Evolutionary conservation across 1,140 invertebrate genomes (phyloP).

Genomic region (Wiebesia pumilae): DNA sequence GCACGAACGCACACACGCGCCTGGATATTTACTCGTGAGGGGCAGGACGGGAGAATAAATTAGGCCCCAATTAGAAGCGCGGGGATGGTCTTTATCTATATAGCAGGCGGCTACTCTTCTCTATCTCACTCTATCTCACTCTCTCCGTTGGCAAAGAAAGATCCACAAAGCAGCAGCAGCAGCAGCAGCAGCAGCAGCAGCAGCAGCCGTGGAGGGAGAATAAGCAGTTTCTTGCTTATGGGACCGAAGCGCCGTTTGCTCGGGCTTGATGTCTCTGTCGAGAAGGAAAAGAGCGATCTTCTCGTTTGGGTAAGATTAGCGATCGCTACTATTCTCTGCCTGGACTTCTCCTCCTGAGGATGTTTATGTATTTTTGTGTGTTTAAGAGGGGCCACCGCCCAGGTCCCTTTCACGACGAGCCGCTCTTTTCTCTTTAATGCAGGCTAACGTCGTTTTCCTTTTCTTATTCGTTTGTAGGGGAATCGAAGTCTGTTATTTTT

Average conservation of each 20-base stretch:
- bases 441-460: background rate
- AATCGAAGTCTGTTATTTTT: background rate
- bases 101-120: background rate
- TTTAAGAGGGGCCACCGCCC: slow-evolving; percentile 11
- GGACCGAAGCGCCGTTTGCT: background rate
- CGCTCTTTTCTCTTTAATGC: slow-evolving; percentile 8
- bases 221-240: background rate
- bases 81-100: slow-evolving; percentile 44
- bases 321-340: slow-evolving; percentile 34
- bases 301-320: slow-evolving; percentile 49
- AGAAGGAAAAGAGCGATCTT: slow-evolving; percentile 36
- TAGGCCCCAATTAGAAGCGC: slow-evolving; percentile 53
- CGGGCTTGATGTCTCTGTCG: slow-evolving; percentile 52
- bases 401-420: background rate
- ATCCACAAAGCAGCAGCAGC: background rate
- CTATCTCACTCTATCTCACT: background rate
- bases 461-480: background rate
- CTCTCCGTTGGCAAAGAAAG: background rate
- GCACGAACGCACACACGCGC: background rate
- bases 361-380: slow-evolving; percentile 28
- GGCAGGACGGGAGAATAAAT: slow-evolving; percentile 47
- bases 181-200: background rate
- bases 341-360: background rate
- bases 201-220: background rate
- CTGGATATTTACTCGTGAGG: slow-evolving; percentile 19